These are phyloP conservation scores for Endotricha flammealis DNA, from an alignment of 2,888 invertebrate genomes.

Conservation along the genomic window DNA sequence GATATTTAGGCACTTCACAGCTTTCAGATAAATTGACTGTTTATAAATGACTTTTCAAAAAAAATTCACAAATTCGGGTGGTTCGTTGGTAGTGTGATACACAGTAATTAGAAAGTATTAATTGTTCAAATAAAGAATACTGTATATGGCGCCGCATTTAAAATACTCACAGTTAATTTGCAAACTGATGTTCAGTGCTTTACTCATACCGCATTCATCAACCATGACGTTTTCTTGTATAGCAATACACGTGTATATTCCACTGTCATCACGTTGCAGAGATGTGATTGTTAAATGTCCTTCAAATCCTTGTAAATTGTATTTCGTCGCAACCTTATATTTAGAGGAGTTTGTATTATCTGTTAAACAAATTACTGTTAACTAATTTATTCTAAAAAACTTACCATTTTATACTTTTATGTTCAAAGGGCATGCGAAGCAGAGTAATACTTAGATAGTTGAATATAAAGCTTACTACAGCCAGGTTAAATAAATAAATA, in stretches of 20 bases:
- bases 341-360: slow-evolving; percentile 40
- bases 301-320: slow-evolving; percentile 52
- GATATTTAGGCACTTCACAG: too few species aligned
- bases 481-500: too few species aligned
- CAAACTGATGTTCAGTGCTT: slow-evolving; percentile 42
- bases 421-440: too few species aligned
- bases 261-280: slow-evolving; percentile 44
- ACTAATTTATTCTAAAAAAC: slow-evolving; percentile 1
- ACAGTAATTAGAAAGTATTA: too few species aligned
- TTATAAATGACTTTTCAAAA: too few species aligned
- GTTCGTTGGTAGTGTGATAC: too few species aligned
- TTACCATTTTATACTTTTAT: slow-evolving; percentile 1
- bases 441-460: too few species aligned
- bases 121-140: too few species aligned
- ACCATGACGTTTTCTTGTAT: slow-evolving; percentile 37
- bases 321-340: slow-evolving; percentile 52
- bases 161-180: slow-evolving; percentile 53
- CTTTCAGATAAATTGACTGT: too few species aligned
- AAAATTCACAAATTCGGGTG: too few species aligned
- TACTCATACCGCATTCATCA: slow-evolving; percentile 33
- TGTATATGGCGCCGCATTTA: too few species aligned
- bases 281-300: slow-evolving; percentile 53
- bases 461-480: too few species aligned
- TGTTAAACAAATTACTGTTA: slow-evolving; percentile 18
- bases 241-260: slow-evolving; percentile 45